Evolutionary conservation across 1,140 invertebrate species (phyloP), one percentile per base, ranked within the genome.

Genomic region (Dryas iulia): DNA sequence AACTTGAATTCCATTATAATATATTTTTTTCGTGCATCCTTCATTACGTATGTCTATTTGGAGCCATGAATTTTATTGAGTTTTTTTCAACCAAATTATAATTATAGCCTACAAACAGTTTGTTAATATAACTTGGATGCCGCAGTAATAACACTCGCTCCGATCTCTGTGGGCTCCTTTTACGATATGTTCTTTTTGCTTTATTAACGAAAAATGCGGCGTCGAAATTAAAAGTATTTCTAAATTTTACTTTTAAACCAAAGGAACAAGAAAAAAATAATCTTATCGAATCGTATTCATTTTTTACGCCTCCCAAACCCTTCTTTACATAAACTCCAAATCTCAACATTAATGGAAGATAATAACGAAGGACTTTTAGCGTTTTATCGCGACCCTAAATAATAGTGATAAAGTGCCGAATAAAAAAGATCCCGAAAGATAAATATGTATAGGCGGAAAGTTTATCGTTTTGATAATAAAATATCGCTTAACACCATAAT

Each of bases 331-430:
- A 66, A 71, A 74, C 66, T 69, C 61, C 31, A 71, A 71, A 74
- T 59, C 65, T 67, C 47, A 67, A 59, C 69, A 71, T 69, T 74
- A 74, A 71, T 71, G 72, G 64, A 31, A 67, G 70, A 68, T 72
- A 72, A 63, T 59, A 56, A 59, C 68, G 62, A 62, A 63, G 71
- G 62, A 58, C 68, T 73, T 76, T 79, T 73, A 76, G 74, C 68
- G 68, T 81, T 83, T 89, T 88, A 90, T 86, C 86, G 73, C 69
- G 67, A 69, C 77, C 78, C 80, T 90, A 90, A 90, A 87, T 87
- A 90, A 90, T 80, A 81, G 75, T 84, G 87, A 90, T 90, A 88
- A 87, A 87, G 80, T 81, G 75, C 64, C 77, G 76, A 83, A 88
- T 84, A 87, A 90, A 86, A 87, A 83, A 82, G 81, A 83, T 82